Evolutionary conservation across 2,888 invertebrate genomes (phyloP), one percentile per base, ranked within the genome.

Genomic region (Venusia cambrica): DNA sequence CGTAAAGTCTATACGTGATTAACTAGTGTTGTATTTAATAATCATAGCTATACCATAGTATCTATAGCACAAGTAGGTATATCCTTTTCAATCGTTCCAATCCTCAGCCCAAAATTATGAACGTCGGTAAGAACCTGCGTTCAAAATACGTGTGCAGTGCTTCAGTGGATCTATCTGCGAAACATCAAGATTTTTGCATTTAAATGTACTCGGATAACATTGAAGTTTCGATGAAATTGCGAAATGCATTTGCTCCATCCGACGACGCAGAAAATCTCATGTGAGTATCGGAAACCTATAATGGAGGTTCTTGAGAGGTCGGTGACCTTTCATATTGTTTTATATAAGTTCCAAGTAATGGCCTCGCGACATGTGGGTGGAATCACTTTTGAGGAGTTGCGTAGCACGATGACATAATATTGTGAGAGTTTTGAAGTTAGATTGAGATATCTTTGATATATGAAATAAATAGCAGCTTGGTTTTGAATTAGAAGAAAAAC

Each of bases 201-300:
- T 24, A 32, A 24, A 27, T 24, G 36, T 20, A 16, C 18, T 27
- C 27, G 27, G 17, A 19, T 25, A 33, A 29, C 33, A 20, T 24
- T 11, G 9, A 17, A 17, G 22, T 16, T 22, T 14, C 18, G 9
- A 31, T 14, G 22, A 28, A 24, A 38, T 33, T 20, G 38, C 32
- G 16, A 38, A 38, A 38, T 33, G 33, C 33, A 33, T 38, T 28
- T 38, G 19, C 7, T 18, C 17, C 10, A 2, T 19, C 32, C 31
- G 14, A 26, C 21, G 11, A 6, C 5, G 36, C 33, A 33, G 24
- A 31, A 24, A 26, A 26, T 17, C 31, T 27, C 5, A 34, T 36
- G 35, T 44, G 29, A 40, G 24, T 39, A 45, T 45, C 38, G 45
- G 38, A 43, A 46, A 51, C 35, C 44, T 41, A 41, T 41, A 41